Conservation (phyloP, 1,140 invertebrate genomes). For the Eubasilissa regina region DNA sequence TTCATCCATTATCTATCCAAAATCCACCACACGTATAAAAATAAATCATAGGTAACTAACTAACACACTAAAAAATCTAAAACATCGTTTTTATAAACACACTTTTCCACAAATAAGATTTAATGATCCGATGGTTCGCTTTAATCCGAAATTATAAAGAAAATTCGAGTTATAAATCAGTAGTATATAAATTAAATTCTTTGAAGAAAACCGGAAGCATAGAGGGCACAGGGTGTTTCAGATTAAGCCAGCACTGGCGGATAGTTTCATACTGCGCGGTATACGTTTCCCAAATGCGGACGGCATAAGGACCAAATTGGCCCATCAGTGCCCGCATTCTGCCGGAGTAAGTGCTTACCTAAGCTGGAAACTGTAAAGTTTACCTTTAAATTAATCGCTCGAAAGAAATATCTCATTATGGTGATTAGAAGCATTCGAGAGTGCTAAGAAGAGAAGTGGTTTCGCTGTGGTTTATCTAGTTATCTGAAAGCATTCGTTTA, state of each 20-base stretch:
- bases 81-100: no score
- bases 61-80: no score
- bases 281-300: conserved; percentile 12
- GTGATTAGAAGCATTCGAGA: conserved; percentile 37
- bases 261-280: neutral
- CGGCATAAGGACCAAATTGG: conserved; percentile 22
- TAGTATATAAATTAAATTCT: conserved; percentile 24
- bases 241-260: conserved; percentile 2
- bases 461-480: conserved; percentile 12
- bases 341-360: conserved; percentile 33
- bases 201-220: conserved; percentile 29
- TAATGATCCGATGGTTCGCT: no score
- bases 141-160: no score
- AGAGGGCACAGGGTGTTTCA: conserved; percentile 34
- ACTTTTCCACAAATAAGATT: no score
- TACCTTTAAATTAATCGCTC: conserved; percentile 45
- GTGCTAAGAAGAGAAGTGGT: conserved; percentile 33
- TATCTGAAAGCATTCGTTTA: conserved; percentile 16
- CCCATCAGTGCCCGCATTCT: conserved; percentile 18
- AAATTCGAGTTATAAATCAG: no score
- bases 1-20: no score
- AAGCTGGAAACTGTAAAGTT: conserved; percentile 41
- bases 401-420: conserved; percentile 52
- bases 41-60: no score
- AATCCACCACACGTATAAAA: no score